Evolutionary conservation across 2,797 vertebrate species (phyloP), one percentile per base, ranked within the genome.

Genomic region (Erethizon dorsatum): DNA sequence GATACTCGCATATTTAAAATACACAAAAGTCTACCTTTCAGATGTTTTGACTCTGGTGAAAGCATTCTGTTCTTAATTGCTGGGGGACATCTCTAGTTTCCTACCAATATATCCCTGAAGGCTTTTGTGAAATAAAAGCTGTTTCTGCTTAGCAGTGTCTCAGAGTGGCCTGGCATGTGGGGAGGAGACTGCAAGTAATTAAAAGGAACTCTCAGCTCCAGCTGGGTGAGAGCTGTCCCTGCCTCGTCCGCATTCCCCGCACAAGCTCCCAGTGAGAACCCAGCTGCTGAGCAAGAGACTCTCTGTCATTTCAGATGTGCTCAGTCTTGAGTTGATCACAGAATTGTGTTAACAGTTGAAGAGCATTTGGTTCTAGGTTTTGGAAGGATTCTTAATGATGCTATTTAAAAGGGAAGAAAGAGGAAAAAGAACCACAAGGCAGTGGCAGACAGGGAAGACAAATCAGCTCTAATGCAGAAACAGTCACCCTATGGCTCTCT

Each of bases 111-210:
- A 69, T 86, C 22, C 50, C 52, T 65, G n/a, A 97, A 83, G 45
- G 0, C 75, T 78, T 95, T 96, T 20, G 45, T 86, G 50, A 95
- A 95, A 89, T 90, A 71, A 95, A 88, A 75, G 50, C 63, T 1
- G 7, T 91, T 94, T 22, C 63, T n/a, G 90, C 14, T 97, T 87
- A 94, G 63, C 84, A 63, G 1, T 22, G 11, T 88, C 31, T 67
- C 75, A 75, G 92, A 78, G 67, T 78, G 93, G 41, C 52, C 31
- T 88, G 77, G 67, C 41, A 10, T 83, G 26, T 37, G 52, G 69
- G 33, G 61, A 96, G 52, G 91, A 45, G 84, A 65, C 8, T 50
- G 69, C 93, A 61, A 94, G 63, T 96, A 96, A 97, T 94, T 97
- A 97, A 97, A 97, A 80, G 20, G 57, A 95, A 69, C 57, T 91